Percentiles rank a stretch among this genome's conserved stretches.
phyloP scores from a whole-genome alignment of 2,888 invertebrate species.

The Trachelus tabidus region DNA sequence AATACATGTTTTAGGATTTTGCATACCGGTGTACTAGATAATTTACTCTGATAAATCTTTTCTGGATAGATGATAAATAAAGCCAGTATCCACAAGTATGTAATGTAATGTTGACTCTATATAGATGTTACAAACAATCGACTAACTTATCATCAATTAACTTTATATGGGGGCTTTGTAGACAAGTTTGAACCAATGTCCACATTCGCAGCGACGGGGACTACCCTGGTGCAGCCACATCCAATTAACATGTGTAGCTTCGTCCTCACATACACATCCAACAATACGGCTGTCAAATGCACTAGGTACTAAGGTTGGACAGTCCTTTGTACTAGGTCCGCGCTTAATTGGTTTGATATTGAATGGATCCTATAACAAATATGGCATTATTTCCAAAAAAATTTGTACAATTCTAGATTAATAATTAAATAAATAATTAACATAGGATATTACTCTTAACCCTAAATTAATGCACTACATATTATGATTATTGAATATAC shows the following conservation, averaged over 20 bases:
- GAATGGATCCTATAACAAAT: constrained; percentile 75
- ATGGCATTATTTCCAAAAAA: background rate
- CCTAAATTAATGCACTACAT: background rate
- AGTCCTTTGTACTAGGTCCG: constrained; percentile 83
- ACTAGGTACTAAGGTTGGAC: constrained; percentile 91
- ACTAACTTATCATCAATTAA: background rate
- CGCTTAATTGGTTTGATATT: constrained; percentile 86
- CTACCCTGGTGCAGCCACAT: constrained; percentile 94
- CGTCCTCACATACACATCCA: constrained; percentile 97
- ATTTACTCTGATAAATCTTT: background rate
- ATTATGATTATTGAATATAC: background rate
- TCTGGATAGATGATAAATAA: background rate
- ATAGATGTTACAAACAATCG: constrained; percentile 1
- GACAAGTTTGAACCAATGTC: constrained; percentile 94
- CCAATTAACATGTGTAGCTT: constrained; percentile 89
- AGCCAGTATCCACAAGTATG: background rate
- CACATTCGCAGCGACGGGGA: constrained; percentile 94
- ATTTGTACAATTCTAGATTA: background rate
- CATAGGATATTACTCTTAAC: background rate
- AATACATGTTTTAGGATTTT: background rate
- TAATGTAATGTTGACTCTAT: constrained; percentile 2
- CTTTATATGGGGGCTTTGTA: constrained; percentile 79
- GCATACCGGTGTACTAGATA: background rate
- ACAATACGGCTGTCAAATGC: constrained; percentile 90
- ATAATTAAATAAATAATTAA: background rate